phyloP scores from a whole-genome alignment of 2,797 vertebrate species.

The Hoplostethus atlanticus region DNA sequence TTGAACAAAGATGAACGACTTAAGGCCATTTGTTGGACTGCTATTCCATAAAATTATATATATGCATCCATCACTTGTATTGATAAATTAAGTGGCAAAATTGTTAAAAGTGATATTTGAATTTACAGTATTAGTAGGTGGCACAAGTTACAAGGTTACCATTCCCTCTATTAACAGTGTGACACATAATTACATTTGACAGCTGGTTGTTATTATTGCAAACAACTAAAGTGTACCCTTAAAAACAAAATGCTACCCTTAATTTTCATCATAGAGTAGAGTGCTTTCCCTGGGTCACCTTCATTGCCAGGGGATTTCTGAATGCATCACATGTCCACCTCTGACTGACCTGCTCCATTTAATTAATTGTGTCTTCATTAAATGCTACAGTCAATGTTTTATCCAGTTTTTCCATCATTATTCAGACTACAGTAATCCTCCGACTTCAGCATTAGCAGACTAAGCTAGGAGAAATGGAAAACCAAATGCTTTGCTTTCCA shows the following conservation, averaged over 20 bases:
- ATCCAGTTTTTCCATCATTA: constrained; percentile 17
- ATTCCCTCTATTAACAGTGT: no score
- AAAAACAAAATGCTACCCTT: no score
- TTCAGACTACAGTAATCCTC: constrained; percentile 50
- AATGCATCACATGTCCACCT: not conserved
- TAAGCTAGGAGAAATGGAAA: constrained; percentile 32
- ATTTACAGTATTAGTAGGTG: not conserved
- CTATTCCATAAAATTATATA: not conserved
- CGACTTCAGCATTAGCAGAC: constrained; percentile 26
- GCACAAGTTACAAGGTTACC: not conserved
- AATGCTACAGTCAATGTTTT: constrained; percentile 35
- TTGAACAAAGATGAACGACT: not conserved
- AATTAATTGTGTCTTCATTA: constrained; percentile 47
- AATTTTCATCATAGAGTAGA: no score
- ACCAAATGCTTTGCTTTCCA: constrained; percentile 50
- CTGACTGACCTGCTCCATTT: constrained; percentile 32
- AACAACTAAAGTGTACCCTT: no score
- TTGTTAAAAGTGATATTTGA: not conserved
- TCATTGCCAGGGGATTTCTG: not conserved
- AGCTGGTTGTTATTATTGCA: no score
- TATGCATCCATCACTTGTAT: not conserved
- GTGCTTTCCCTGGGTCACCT: no score
- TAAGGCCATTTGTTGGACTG: not conserved
- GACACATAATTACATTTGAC: no score
- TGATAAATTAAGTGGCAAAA: not conserved